Evolutionary conservation across 2,888 invertebrate species (phyloP).

Genomic region (Hirtodrosophila trivittata): DNA sequence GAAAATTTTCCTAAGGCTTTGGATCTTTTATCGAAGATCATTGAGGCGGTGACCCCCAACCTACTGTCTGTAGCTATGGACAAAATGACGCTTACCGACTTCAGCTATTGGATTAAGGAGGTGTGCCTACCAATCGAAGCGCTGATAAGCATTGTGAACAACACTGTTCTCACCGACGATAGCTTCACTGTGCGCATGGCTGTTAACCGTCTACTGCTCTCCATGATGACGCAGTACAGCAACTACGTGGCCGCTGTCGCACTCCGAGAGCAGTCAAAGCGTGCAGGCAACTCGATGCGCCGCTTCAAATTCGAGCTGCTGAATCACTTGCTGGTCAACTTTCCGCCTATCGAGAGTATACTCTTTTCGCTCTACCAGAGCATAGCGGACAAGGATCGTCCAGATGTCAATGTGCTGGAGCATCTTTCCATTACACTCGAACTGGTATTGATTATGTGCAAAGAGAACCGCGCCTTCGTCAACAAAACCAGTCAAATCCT

Average conservation of each 20-base stretch:
- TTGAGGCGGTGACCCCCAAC: conserved; percentile 73
- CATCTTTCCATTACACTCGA: conserved; percentile 82
- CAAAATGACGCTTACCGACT: conserved; percentile 81
- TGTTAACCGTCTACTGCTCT: conserved; percentile 79
- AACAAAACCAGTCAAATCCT: conserved; percentile 81
- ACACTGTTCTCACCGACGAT: conserved; percentile 46
- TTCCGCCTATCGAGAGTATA: conserved; percentile 81
- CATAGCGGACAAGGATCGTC: conserved; percentile 46
- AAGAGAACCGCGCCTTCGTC: conserved; percentile 82
- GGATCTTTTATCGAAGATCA: conserved; percentile 72
- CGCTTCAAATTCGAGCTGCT: conserved; percentile 83
- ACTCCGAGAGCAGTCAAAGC: conserved; percentile 75
- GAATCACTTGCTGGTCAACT: conserved; percentile 82
- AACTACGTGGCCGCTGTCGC: conserved; percentile 80
- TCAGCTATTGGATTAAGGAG: conserved; percentile 81
- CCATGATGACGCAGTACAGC: conserved; percentile 84
- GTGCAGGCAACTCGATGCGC: conserved; percentile 76
- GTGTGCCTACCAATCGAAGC: conserved; percentile 81
- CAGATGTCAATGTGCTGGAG: conserved; percentile 76
- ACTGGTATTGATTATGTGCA: conserved; percentile 79
- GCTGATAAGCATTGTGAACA: conserved; percentile 68
- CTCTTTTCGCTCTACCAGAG: conserved; percentile 76
- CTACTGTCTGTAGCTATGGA: conserved; percentile 69
- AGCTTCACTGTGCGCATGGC: conserved; percentile 80
- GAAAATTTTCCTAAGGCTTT: conserved; percentile 60